Evolutionary conservation across 2,888 invertebrate species (phyloP).

Genomic region (Cantharis flavilabris): DNA sequence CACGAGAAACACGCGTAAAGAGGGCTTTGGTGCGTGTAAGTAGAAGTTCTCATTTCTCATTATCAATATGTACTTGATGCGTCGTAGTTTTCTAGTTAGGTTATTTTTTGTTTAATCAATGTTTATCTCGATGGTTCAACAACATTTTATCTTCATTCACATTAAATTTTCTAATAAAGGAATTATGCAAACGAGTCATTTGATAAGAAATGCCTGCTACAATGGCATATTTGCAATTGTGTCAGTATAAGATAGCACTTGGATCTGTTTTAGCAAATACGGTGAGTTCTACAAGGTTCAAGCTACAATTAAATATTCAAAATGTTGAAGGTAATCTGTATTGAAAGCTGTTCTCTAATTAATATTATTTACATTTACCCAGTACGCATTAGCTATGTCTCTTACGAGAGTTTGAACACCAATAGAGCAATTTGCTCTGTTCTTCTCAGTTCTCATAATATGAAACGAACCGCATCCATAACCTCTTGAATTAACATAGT

Average conservation of each 20-base stretch:
- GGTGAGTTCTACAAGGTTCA: background rate
- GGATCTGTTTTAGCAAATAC: background rate
- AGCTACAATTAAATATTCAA: background rate
- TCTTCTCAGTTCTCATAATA: background rate
- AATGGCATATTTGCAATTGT: background rate
- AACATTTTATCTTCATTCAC: background rate
- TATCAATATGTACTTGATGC: background rate
- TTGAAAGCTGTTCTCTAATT: background rate
- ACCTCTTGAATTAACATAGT: background rate
- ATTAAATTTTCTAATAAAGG: background rate
- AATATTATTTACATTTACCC: background rate
- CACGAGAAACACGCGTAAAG: background rate
- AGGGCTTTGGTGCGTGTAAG: background rate
- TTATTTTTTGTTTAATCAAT: background rate
- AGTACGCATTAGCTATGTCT: background rate
- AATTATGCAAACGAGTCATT: background rate
- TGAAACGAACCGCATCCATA: background rate
- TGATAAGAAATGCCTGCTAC: background rate
- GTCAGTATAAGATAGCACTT: background rate
- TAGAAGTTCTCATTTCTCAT: background rate
- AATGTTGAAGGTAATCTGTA: background rate
- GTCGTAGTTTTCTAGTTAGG: background rate
- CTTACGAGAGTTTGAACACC: background rate
- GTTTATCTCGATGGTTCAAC: background rate
- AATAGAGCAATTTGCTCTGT: background rate